Percentiles rank a stretch among this genome's conserved stretches.
Conservation (phyloP, 2,888 invertebrate genomes). For the Allygus modestus region DNA sequence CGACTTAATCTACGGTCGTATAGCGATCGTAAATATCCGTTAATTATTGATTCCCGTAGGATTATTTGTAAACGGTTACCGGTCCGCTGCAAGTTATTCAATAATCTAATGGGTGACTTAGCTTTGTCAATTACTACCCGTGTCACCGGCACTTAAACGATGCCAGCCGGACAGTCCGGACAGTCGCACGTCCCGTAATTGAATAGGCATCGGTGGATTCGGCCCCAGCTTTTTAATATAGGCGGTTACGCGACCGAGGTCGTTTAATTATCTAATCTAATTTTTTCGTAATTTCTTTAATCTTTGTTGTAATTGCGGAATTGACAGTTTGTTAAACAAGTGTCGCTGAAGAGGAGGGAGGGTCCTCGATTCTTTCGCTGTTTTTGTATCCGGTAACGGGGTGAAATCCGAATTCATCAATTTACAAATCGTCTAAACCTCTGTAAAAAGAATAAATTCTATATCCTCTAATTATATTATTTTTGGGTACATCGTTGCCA, state of each 20-base stretch:
- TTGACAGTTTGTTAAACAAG: constrained; percentile 16
- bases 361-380: not conserved
- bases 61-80: not conserved
- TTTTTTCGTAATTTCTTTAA: not conserved
- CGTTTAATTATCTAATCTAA: constrained; percentile 4
- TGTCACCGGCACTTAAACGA: constrained; percentile 23
- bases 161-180: not conserved
- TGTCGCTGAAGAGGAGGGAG: too few species aligned
- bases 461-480: too few species aligned
- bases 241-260: not conserved
- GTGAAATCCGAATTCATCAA: too few species aligned
- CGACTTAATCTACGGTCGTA: too few species aligned
- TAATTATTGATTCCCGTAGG: not conserved
- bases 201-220: not conserved
- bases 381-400: too few species aligned
- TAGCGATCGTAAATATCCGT: too few species aligned
- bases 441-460: too few species aligned
- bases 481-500: too few species aligned
- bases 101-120: constrained; percentile 27
- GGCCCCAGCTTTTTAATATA: not conserved
- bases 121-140: constrained; percentile 1
- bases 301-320: constrained; percentile 29
- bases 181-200: not conserved
- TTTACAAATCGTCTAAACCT: too few species aligned
- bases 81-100: not conserved